These are phyloP conservation scores for Gymnocypris eckloni DNA, from an alignment of 2,797 vertebrate genomes.

Conservation along the genomic window DNA sequence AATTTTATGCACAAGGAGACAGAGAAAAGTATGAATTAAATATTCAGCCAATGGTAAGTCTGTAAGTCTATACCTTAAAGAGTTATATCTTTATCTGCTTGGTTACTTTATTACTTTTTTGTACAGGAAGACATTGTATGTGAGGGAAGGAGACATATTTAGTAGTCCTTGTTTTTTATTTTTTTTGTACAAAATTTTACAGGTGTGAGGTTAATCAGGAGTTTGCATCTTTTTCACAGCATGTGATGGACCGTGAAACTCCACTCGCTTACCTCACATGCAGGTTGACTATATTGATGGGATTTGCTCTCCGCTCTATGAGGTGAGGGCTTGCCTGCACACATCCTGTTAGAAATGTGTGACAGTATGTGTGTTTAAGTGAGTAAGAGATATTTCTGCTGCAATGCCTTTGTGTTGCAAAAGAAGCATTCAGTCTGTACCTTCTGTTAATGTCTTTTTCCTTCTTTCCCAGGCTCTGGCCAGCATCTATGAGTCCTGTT, in stretches of 20 bases:
- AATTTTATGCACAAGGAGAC: conserved; percentile 74
- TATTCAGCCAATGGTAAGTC: conserved; percentile 68
- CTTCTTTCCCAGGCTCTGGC: conserved; percentile 55
- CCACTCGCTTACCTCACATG: conserved; percentile 66
- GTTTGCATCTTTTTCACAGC: conserved; percentile 21
- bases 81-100: not conserved
- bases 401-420: not conserved
- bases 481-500: conserved; percentile 63
- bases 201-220: not conserved
- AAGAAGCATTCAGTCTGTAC: not conserved
- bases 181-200: no score
- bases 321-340: conserved; percentile 58
- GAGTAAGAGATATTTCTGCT: conserved; percentile 2
- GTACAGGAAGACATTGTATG: not conserved
- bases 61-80: not conserved
- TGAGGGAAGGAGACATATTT: not conserved
- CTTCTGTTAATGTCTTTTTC: not conserved
- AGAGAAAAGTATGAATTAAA: conserved; percentile 71
- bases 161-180: not conserved
- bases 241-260: conserved; percentile 72
- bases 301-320: conserved; percentile 70
- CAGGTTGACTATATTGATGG: conserved; percentile 72
- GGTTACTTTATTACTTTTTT: not conserved
- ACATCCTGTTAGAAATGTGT: conserved; percentile 4
- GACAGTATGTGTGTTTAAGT: not conserved